A percentile compares a stretch with the other conserved stretches of the same genome.
phyloP scores from a whole-genome alignment of 2,888 invertebrate genomes.

The Gymnosoma rotundatum region DNA sequence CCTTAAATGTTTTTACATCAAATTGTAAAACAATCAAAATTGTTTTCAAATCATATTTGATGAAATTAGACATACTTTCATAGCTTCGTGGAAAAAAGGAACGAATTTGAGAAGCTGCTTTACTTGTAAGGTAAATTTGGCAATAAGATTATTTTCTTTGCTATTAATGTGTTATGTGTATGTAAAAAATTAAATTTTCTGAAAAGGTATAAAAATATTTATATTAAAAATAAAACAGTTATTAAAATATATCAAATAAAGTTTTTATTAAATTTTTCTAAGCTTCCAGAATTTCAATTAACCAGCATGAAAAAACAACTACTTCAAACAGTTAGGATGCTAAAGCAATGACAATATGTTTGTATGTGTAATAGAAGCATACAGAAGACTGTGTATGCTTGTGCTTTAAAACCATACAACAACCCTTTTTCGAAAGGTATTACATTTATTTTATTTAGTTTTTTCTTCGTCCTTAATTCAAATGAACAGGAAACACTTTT shows the following conservation, averaged over 20 bases:
- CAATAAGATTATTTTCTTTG: not conserved
- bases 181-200: not conserved
- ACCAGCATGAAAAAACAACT: conserved; percentile 10
- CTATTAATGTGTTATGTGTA: not conserved
- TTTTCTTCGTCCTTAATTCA: conserved; percentile 25
- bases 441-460: not conserved
- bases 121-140: conserved; percentile 14
- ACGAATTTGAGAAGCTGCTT: conserved; percentile 39
- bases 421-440: conserved; percentile 34
- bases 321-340: conserved; percentile 9
- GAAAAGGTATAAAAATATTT: not conserved
- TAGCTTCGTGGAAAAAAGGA: not conserved
- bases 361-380: not conserved
- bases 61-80: conserved; percentile 21
- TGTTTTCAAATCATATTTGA: conserved; percentile 44
- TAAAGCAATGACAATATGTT: conserved; percentile 22
- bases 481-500: conserved; percentile 57
- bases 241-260: not conserved
- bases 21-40: conserved; percentile 50
- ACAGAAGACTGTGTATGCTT: not conserved
- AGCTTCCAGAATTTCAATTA: not conserved
- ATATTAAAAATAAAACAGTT: not conserved
- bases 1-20: conserved; percentile 12
- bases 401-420: conserved; percentile 6
- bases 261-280: not conserved